These are phyloP conservation scores for Bilobella aurantiaca DNA, from an alignment of 1,140 invertebrate species.

Conservation along the genomic window DNA sequence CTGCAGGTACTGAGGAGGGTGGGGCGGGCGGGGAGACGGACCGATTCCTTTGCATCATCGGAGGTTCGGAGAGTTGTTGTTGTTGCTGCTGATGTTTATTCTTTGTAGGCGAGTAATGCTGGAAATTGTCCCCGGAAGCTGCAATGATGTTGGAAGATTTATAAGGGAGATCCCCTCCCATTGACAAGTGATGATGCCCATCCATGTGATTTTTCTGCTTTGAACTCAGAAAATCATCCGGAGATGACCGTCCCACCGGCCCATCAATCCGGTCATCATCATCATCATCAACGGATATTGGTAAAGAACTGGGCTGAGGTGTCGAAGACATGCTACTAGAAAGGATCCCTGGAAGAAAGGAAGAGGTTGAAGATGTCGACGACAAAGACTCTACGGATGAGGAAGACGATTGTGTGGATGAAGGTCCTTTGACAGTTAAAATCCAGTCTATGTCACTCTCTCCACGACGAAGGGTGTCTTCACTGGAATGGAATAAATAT, in stretches of 20 bases:
- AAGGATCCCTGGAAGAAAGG: conserved; percentile 27
- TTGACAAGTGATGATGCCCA: no score
- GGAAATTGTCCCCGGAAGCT: no score
- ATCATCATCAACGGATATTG: conserved; percentile 31
- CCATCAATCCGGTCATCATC: conserved; percentile 30
- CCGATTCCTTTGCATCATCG: conserved; percentile 24
- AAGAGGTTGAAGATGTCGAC: conserved; percentile 30
- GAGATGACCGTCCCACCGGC: neutral
- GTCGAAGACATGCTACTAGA: no score
- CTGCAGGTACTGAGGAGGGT: conserved; percentile 2
- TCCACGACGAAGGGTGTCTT: conserved; percentile 58
- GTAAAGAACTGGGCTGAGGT: neutral
- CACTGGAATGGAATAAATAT: conserved; percentile 43
- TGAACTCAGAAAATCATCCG: no score
- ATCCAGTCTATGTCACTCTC: conserved; percentile 79
- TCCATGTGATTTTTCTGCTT: no score
- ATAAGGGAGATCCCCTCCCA: no score
- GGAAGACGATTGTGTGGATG: conserved; percentile 26
- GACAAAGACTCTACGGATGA: conserved; percentile 28
- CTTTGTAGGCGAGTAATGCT: no score
- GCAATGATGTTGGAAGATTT: no score
- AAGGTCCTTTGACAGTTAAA: conserved; percentile 79
- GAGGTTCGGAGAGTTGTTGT: no score
- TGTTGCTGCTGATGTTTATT: no score
- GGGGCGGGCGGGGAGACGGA: conserved; percentile 25